A percentile compares a stretch with the other conserved stretches of the same genome.
These are phyloP conservation scores for Chaetops frenatus DNA, from an alignment of 2,113 vertebrate species.

Conservation along the genomic window DNA sequence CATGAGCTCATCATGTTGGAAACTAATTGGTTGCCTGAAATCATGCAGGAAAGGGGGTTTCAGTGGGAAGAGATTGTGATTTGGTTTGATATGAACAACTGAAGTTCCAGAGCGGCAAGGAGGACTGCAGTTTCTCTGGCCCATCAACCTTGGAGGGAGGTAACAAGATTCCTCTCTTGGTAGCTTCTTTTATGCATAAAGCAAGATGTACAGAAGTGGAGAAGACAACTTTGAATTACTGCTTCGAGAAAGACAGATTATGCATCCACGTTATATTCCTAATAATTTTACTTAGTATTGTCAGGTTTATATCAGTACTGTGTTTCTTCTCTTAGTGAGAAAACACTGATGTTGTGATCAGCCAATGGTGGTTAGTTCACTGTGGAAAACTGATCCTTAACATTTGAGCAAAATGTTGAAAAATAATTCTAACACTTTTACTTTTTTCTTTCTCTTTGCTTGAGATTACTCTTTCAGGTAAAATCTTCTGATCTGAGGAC, in stretches of 20 bases:
- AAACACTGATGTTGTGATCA: neutral
- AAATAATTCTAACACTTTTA: neutral
- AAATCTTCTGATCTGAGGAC: neutral
- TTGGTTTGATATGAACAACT: neutral
- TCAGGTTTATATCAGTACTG: neutral
- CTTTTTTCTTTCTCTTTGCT: neutral
- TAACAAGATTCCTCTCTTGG: neutral
- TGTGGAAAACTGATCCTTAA: neutral
- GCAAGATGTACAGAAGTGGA: neutral
- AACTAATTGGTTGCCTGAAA: neutral
- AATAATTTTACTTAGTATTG: neutral
- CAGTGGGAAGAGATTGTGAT: neutral
- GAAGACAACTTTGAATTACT: neutral
- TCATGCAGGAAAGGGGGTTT: neutral
- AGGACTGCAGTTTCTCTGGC: neutral
- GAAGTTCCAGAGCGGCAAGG: neutral
- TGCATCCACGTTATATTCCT: neutral
- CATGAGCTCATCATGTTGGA: neutral
- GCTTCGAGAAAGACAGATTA: neutral
- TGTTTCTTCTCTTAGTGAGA: neutral
- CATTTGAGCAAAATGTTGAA: neutral
- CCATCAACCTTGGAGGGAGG: neutral
- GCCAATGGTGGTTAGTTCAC: neutral
- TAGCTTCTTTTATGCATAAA: neutral
- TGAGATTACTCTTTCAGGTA: neutral